phyloP scores from a whole-genome alignment of 2,888 invertebrate species.

The Julus scandinavius region DNA sequence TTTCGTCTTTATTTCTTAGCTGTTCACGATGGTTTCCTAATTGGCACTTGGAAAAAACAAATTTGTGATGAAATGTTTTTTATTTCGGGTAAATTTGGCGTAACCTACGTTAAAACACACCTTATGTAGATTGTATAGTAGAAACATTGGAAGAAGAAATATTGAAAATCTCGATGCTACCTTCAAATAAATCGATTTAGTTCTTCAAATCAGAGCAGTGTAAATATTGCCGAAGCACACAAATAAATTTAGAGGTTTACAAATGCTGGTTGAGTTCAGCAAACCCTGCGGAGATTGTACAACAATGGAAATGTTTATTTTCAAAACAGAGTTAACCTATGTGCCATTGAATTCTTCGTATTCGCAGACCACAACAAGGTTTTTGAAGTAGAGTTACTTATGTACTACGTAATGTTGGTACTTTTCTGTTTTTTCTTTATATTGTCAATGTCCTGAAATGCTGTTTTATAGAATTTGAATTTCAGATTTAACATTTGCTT shows the following conservation, averaged over 20 bases:
- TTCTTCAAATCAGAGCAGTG: conserved; percentile 15
- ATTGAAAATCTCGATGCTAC: conserved; percentile 12
- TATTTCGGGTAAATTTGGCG: neutral
- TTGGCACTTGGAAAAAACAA: neutral
- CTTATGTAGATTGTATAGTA: neutral
- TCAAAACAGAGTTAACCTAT: neutral
- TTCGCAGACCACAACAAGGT: neutral
- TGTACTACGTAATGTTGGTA: neutral
- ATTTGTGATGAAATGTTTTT: neutral
- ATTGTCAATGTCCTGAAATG: neutral
- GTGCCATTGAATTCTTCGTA: neutral
- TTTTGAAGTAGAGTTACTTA: neutral
- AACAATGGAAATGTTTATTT: neutral
- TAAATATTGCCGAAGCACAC: conserved; percentile 22
- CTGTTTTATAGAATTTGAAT: neutral
- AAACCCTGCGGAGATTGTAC: neutral
- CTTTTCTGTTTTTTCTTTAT: neutral
- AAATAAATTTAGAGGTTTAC: conserved; percentile 41
- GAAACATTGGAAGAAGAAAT: neutral
- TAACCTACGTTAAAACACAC: neutral
- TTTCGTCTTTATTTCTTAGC: conserved; percentile 26
- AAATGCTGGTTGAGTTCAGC: conserved; percentile 42
- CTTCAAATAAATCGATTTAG: conserved; percentile 36
- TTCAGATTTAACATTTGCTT: neutral
- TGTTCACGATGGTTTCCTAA: neutral